A percentile compares a stretch with the other conserved stretches of the same genome.
Conservation (phyloP, 2,888 invertebrate species). For the Clivina fossor region DNA sequence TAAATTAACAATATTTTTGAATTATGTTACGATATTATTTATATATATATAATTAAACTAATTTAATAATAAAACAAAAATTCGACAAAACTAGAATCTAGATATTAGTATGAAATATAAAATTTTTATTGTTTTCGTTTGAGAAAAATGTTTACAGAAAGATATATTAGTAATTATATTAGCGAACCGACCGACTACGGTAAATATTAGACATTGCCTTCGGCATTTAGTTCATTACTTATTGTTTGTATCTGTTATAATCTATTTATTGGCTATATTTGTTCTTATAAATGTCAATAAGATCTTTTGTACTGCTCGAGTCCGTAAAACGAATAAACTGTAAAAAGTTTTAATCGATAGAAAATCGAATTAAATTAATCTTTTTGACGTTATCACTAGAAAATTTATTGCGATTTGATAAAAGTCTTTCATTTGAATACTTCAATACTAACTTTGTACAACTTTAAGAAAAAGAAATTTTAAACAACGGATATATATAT, state of each 20-base stretch:
- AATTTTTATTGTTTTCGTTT: no score
- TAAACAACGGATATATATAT: not conserved
- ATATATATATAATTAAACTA: no score
- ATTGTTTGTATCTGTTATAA: constrained; percentile 26
- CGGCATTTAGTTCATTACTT: constrained; percentile 29
- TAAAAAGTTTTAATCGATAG: no score
- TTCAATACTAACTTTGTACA: not conserved
- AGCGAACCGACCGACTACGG: constrained; percentile 7
- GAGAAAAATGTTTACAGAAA: not conserved
- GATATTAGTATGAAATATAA: no score
- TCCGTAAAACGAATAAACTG: no score
- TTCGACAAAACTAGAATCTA: no score
- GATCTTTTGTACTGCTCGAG: not conserved
- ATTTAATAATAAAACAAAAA: no score
- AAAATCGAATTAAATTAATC: no score
- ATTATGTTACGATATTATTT: no score
- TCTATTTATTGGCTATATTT: constrained; percentile 20
- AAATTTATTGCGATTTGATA: not conserved
- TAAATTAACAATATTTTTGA: no score
- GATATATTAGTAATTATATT: constrained; percentile 20
- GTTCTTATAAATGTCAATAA: constrained; percentile 15
- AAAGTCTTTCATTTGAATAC: not conserved
- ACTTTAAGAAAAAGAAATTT: not conserved
- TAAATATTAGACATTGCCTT: constrained; percentile 22
- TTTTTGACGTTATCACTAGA: not conserved